phyloP scores from a whole-genome alignment of 2,797 vertebrate species.

The Falco novaeseelandiae region DNA sequence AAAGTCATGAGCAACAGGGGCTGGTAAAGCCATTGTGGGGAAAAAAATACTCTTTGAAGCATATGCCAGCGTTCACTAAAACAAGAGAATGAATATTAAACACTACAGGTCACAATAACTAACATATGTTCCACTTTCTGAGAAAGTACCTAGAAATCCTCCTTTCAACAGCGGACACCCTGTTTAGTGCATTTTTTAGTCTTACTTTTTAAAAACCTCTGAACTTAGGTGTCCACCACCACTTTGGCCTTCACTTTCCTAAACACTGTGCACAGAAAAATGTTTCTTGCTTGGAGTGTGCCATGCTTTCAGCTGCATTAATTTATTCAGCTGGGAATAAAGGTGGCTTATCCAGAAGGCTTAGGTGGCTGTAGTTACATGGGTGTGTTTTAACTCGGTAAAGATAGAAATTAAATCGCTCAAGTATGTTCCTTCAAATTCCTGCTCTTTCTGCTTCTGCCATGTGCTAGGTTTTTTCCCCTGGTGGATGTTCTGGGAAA shows the following conservation, averaged over 20 bases:
- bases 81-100: slow-evolving; percentile 36
- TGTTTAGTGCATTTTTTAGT: neutral
- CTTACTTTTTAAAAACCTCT: neutral
- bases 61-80: neutral
- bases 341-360: neutral
- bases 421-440: neutral
- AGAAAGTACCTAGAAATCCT: neutral
- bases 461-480: neutral
- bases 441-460: neutral
- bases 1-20: slow-evolving; percentile 36
- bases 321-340: neutral
- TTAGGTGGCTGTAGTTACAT: neutral
- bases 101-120: neutral
- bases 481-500: neutral
- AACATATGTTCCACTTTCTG: neutral
- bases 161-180: neutral
- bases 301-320: neutral
- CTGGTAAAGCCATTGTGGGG: neutral
- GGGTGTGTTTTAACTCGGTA: neutral
- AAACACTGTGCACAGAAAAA: too few species aligned
- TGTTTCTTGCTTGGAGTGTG: neutral
- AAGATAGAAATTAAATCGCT: neutral
- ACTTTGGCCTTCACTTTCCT: neutral
- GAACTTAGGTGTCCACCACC: neutral
- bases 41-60: neutral